These are phyloP conservation scores for Syngnathus floridae DNA, from an alignment of 2,113 vertebrate species.

Conservation along the genomic window DNA sequence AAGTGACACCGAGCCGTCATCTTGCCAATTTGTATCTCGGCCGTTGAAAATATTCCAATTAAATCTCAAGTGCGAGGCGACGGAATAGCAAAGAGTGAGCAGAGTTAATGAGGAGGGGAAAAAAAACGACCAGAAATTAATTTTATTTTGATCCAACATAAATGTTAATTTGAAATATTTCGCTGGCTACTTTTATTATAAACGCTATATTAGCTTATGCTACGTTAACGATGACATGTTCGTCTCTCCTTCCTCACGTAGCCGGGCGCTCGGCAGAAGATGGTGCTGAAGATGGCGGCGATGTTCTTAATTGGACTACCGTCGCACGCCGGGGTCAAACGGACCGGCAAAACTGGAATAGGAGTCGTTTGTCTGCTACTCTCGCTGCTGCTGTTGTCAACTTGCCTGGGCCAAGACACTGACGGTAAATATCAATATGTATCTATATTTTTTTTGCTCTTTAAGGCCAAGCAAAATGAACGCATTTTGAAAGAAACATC, in stretches of 20 bases:
- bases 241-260: conserved; percentile 23
- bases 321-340: conserved; percentile 48
- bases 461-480: too few relatives aligned
- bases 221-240: conserved; percentile 2
- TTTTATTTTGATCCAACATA: too few relatives aligned
- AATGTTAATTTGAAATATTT: too few relatives aligned
- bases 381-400: conserved; percentile 42
- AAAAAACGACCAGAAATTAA: neutral
- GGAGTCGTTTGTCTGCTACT: conserved; percentile 53
- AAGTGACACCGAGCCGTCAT: conserved; percentile 13
- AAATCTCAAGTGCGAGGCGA: neutral
- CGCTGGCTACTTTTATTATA: too few relatives aligned
- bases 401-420: conserved; percentile 57
- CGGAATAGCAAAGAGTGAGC: neutral
- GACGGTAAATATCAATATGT: conserved; percentile 50
- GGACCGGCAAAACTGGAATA: conserved; percentile 35
- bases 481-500: too few relatives aligned
- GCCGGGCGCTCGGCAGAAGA: conserved; percentile 49
- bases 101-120: conserved; percentile 1
- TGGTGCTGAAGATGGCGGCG: conserved; percentile 57
- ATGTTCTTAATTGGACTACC: conserved; percentile 31
- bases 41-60: conserved; percentile 25
- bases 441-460: too few relatives aligned
- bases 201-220: too few relatives aligned
- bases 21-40: conserved; percentile 11